phyloP scores from a whole-genome alignment of 2,113 vertebrate genomes.

The Neofelis nebulosa region DNA sequence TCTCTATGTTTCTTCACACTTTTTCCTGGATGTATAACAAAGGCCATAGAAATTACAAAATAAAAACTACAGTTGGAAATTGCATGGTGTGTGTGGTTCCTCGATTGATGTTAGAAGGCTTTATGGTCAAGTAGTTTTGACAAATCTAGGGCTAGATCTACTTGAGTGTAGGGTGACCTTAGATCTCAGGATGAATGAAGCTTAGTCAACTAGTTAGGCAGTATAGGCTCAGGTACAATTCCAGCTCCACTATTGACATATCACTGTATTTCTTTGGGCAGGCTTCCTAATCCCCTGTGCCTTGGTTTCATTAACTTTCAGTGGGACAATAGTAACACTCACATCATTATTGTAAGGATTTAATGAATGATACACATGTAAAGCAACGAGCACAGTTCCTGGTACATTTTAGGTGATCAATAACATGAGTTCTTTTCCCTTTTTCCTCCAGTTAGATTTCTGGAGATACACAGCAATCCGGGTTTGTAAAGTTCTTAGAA shows the following conservation, averaged over 20 bases:
- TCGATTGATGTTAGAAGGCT: background rate
- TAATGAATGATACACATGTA: background rate
- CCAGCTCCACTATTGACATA: background rate
- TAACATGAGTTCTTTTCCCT: background rate
- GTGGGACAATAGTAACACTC: background rate
- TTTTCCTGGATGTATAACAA: background rate
- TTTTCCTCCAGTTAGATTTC: background rate
- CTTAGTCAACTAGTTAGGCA: background rate
- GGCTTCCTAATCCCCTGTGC: background rate
- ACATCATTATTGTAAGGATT: background rate
- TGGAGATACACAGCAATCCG: background rate
- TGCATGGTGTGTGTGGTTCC: background rate
- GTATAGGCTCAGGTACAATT: background rate
- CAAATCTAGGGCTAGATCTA: background rate
- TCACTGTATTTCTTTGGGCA: background rate
- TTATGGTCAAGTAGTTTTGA: background rate
- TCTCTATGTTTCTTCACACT: background rate
- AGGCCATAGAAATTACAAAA: background rate
- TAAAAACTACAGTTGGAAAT: conserved; percentile 15
- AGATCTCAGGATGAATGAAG: background rate
- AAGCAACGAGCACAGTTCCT: background rate
- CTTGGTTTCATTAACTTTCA: background rate
- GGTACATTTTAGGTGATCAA: background rate
- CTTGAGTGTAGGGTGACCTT: background rate
- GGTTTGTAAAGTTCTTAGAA: conserved; percentile 18